Evolutionary conservation across 1,140 invertebrate genomes (phyloP).

Genomic region (Drosophila ironensis): DNA sequence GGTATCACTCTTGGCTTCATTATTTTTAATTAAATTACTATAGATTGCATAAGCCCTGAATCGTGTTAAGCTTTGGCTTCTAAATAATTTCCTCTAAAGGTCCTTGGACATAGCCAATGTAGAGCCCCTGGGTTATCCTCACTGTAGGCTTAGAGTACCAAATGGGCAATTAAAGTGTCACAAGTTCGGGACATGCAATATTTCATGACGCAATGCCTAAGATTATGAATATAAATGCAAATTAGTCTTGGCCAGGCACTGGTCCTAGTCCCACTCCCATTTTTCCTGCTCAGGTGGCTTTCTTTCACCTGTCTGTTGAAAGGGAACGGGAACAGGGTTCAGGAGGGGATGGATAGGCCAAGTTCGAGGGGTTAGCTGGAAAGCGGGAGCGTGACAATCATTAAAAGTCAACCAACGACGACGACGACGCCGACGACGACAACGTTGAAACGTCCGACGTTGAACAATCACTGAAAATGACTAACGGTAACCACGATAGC

Average conservation of each 20-base stretch:
- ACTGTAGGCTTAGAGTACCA: constrained; percentile 37
- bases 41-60: too few species aligned
- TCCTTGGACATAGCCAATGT: too few species aligned
- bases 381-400: constrained; percentile 76
- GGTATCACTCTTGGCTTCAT: too few species aligned
- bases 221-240: constrained; percentile 81
- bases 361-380: neutral
- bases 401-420: constrained; percentile 70
- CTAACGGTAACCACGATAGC: constrained; percentile 80
- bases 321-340: constrained; percentile 7
- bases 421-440: constrained; percentile 33
- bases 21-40: too few species aligned
- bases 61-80: too few species aligned
- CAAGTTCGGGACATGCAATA: constrained; percentile 76
- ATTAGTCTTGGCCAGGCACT: constrained; percentile 50
- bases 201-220: constrained; percentile 77
- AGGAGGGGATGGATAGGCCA: neutral
- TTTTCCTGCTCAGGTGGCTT: neutral
- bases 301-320: constrained; percentile 63
- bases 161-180: constrained; percentile 78
- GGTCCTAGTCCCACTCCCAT: constrained; percentile 3
- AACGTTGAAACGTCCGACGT: constrained; percentile 57
- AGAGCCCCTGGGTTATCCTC: too few species aligned
- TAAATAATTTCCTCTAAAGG: too few species aligned
- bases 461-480: constrained; percentile 80